Base-by-base conservation (phyloP, 23 tunicate species). In the Ascidia mentula region DNA sequence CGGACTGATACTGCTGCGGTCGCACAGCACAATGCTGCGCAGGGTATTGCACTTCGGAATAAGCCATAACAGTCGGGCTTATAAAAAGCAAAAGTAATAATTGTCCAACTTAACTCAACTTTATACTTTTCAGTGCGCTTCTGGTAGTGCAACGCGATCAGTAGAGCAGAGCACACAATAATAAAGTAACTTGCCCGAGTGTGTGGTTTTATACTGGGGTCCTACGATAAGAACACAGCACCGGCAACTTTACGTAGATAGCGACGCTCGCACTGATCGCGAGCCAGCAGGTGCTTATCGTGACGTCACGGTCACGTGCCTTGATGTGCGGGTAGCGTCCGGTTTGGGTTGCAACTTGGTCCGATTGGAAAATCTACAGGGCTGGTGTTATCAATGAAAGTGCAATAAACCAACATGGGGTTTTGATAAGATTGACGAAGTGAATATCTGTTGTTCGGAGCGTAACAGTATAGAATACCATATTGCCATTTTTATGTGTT, bases 1-100 rank as follows among this genome's bases (percentile, higher is more conserved):
- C 33, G 26, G 53, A 39, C 69, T 77, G 80, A 12, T 45, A 9
- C 69, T 77, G 80, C 15, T 77, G 80, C 35, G 37, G 37, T 26
- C 80, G 35, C 37, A 77, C 80, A 77, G 80, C 80, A 77, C 80
- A 77, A 45, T 77, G 80, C 80, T 77, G 80, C 33, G 69, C 32
- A 4, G 69, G 69, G 37, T 42, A 77, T 37, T 77, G 80, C 59
- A 77, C 69, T 46, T 77, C 80, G 5, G 80, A 77, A 46, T 30
- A 77, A 45, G 80, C 80, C 80, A 77, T 77, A 20, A 53, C 65
- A 53, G 12, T 53, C 65, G 7, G 65, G 65, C 65, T 53, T 53
- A 53, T 20, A 53, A 20, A 53, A n/a, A n/a, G n/a, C n/a, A n/a
- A n/a, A n/a, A n/a, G n/a, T n/a, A n/a, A n/a, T n/a, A n/a, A n/a